Percentiles rank a stretch among this genome's conserved stretches.
phyloP scores from a whole-genome alignment of 2,113 vertebrate genomes.

The Microtus ochrogaster region DNA sequence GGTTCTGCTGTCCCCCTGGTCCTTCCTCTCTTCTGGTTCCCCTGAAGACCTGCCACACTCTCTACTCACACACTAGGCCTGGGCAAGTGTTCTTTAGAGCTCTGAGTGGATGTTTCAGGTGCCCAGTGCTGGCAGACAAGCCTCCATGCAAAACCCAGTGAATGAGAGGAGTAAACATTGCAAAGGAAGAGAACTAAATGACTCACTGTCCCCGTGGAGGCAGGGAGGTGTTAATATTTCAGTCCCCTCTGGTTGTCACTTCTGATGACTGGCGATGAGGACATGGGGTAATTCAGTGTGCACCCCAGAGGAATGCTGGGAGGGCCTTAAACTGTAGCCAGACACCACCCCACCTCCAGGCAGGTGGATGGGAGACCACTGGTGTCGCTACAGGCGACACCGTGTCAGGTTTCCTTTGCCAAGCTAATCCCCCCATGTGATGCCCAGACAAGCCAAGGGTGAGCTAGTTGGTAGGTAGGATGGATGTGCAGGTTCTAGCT shows the following conservation, averaged over 20 bases:
- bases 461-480: not conserved
- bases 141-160: slow-evolving; percentile 43
- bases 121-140: fast-evolving
- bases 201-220: slow-evolving; percentile 69
- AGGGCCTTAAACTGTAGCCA: not conserved
- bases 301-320: slow-evolving; percentile 2
- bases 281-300: slow-evolving; percentile 35
- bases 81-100: not conserved
- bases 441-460: not conserved
- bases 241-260: slow-evolving; percentile 78
- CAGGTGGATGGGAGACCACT: not conserved
- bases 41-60: not conserved
- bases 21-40: not conserved
- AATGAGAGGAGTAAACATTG: slow-evolving; percentile 64
- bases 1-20: too few species aligned
- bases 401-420: not conserved
- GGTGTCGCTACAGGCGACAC: not conserved
- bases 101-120: not conserved
- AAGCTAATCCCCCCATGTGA: not conserved
- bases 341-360: not conserved
- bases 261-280: slow-evolving; percentile 73
- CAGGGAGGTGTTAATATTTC: slow-evolving; percentile 77
- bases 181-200: slow-evolving; percentile 68
- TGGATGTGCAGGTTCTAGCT: slow-evolving; percentile 82
- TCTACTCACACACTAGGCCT: not conserved